Evolutionary conservation across 2,888 invertebrate species (phyloP), one percentile per base, ranked within the genome.

Genomic region (Laspeyria flexula): DNA sequence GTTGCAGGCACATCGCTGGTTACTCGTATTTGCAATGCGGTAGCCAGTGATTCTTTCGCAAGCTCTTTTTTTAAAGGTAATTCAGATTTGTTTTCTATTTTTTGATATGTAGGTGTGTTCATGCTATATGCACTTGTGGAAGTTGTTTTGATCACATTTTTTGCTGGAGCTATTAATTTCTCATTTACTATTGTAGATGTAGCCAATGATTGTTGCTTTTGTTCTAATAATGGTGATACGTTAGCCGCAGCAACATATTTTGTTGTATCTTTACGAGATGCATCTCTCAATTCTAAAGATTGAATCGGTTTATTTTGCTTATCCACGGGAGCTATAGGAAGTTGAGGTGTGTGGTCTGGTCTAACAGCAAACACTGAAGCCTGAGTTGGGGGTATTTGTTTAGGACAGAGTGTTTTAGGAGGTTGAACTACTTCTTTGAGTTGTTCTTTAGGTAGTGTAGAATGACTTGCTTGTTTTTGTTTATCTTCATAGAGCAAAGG

Each of bases 11-110:
- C 5, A 10, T 16, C 38, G 16, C 33, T 52, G 33, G 41, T 43
- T 12, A 54, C 46, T 44, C 53, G 45, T 29, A 37, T 35, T 10
- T 41, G 53, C 7, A 23, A 9, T 38, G 16, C 27, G 9, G 15
- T 43, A 11, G 34, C 27, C 25, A 42, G 44, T 42, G 50, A 50
- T 48, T 50, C 41, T 44, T 50, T 57, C 21, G 37, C 23, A 15
- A 37, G 7, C 44, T 48, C 45, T 29, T 42, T 54, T 53, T 38
- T 47, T 30, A 41, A 15, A 21, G 38, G 29, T 27, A 23, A 40
- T 23, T 37, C 25, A 25, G 25, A 6, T 31, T 50, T 51, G 9
- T 29, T 37, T 41, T 54, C 34, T 13, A 38, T 43, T 1, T 47
- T 54, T 3, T n/a, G 29, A 11, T 11, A 1, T 29, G 29, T 1